A percentile compares a stretch with the other conserved stretches of the same genome.
These are phyloP conservation scores for Nyctereutes procyonoides DNA, from an alignment of 2,113 vertebrate genomes.

Conservation along the genomic window DNA sequence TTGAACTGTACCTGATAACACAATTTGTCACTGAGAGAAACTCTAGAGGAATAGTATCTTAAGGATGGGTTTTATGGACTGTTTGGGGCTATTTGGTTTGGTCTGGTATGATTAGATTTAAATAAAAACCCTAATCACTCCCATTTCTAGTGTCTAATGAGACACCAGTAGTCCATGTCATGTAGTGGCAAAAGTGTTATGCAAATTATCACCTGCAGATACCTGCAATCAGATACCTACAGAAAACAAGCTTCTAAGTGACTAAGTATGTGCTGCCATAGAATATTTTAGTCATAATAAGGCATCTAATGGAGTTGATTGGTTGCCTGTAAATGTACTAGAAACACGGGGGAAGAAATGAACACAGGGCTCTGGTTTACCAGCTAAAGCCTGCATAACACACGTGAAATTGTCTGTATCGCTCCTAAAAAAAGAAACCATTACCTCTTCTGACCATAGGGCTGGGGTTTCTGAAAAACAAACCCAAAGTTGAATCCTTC, in stretches of 20 bases:
- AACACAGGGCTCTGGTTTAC: not conserved
- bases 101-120: not conserved
- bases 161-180: not conserved
- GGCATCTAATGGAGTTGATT: not conserved
- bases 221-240: constrained; percentile 19
- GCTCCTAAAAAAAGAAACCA: not conserved
- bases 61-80: not conserved
- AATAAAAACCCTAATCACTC: not conserved
- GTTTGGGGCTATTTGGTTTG: not conserved
- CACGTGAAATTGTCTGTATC: not conserved
- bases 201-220: constrained; percentile 46
- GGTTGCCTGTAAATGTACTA: not conserved
- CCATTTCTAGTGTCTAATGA: not conserved
- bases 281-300: constrained; percentile 21
- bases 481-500: not conserved
- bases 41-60: not conserved
- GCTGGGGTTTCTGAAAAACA: not conserved
- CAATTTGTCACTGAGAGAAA: not conserved
- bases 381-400: not conserved
- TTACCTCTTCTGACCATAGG: not conserved
- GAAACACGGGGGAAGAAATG: not conserved
- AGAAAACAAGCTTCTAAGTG: constrained; percentile 9
- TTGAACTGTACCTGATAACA: not conserved
- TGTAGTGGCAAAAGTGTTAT: not conserved
- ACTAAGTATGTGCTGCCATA: not conserved